Conservation (phyloP, 1,140 invertebrate genomes). For the Chymomyza costata region DNA sequence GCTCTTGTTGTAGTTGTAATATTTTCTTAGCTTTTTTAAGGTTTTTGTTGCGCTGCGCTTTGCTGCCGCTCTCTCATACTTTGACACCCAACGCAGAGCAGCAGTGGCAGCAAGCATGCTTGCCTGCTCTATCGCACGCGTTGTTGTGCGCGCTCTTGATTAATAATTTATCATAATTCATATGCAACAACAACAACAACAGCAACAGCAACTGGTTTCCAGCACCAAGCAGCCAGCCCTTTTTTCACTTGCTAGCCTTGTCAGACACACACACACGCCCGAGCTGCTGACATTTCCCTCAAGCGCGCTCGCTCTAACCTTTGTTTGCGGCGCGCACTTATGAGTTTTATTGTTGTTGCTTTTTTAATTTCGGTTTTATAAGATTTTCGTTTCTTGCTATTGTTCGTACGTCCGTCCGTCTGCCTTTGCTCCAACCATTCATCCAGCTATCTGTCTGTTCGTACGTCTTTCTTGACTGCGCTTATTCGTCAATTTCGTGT, state of each 20-base stretch:
- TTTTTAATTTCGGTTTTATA: conserved; percentile 70
- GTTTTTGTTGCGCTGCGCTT: no score
- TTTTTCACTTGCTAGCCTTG: conserved; percentile 47
- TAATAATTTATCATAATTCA: conserved; percentile 76
- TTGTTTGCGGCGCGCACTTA: conserved; percentile 56
- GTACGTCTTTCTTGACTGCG: conserved; percentile 46
- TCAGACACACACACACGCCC: conserved; percentile 34
- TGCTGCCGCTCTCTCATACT: conserved; percentile 21
- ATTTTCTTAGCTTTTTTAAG: conserved; percentile 16
- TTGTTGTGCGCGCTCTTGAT: conserved; percentile 19
- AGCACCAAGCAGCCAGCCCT: conserved; percentile 30
- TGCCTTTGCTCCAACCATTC: conserved; percentile 2
- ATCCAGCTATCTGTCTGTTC: background rate
- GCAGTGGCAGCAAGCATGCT: background rate
- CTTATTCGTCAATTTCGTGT: conserved; percentile 62
- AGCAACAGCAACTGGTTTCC: conserved; percentile 41
- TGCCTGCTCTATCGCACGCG: conserved; percentile 18
- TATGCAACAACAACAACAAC: conserved; percentile 53
- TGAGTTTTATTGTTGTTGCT: conserved; percentile 56
- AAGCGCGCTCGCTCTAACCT: conserved; percentile 11
- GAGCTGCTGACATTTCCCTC: no score
- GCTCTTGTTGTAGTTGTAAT: conserved; percentile 28
- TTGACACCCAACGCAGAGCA: no score
- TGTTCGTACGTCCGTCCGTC: conserved; percentile 27
- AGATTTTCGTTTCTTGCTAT: conserved; percentile 68